Base-by-base conservation (phyloP, 2,113 vertebrate species). In the Chlorodrepanis virens region DNA sequence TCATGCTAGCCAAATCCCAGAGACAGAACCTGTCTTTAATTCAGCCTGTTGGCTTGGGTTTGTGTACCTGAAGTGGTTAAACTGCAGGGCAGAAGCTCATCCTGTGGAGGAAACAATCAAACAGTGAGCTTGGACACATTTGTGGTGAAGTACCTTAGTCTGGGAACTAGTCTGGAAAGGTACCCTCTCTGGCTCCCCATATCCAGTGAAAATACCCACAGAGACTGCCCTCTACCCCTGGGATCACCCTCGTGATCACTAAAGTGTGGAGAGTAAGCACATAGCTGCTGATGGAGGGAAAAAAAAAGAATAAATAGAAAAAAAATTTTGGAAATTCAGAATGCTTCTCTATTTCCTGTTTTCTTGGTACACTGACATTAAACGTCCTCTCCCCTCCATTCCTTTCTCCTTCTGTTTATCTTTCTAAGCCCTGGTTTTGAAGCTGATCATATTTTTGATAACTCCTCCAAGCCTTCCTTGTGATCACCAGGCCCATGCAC, bases 151-250 rank as follows among this genome's bases (percentile, higher is more conserved):
- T 3, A 9, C 18, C 10, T 50, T 50, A 42, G 18, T 22, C 42
- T 64, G 72, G 27, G 49, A 74, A 10, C 5, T 60, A 50, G 39
- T 37, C 40, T 74, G 53, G 42, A 60, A 49, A 93, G 68, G 21
- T 25, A 69, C 27, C 5, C 21, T 33, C 53, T 71, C 67, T 37
- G 29, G 6, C 11, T 47, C 23, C 54, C 42, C 37, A 23, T 4
- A 69, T 28, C n/a, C 45, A 50, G 33, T 27, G 10, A 40, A 69
- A 68, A 88, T 85, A 1, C 3, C 21, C 22, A 4, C 31, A 77
- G 25, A 56, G 5, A 52, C 49, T 47, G 9, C 0, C 5, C 11
- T 11, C 9, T 5, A 29, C 11, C 19, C 23, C 28, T 2, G 2
- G 27, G 42, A 45, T 71, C 42, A 75, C 13, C 19, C 23, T 24